Evolutionary conservation across 2,888 invertebrate species (phyloP).

Genomic region (Homarus gammarus): DNA sequence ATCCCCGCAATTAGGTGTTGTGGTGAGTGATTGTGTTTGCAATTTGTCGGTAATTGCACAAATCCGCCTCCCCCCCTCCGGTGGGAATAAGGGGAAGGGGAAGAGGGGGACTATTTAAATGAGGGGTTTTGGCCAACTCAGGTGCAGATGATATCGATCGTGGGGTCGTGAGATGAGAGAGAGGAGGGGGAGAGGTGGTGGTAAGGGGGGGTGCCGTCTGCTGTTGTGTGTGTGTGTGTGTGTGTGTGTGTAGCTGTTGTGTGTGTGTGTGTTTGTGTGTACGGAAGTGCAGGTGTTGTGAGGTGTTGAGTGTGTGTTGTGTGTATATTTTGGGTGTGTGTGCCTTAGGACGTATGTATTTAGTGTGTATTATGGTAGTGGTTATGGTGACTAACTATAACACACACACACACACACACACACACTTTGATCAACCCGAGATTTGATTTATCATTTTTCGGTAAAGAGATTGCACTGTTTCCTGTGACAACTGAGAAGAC

Average conservation of each 20-base stretch:
- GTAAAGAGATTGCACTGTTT: conserved; percentile 4
- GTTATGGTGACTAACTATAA: too few species aligned
- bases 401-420: conserved; percentile 17
- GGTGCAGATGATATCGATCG: conserved; percentile 40
- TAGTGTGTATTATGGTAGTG: too few species aligned
- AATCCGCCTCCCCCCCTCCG: conserved; percentile 61
- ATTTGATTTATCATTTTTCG: conserved; percentile 30
- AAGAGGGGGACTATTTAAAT: conserved; percentile 57
- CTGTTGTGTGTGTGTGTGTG: too few species aligned
- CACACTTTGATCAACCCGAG: conserved; percentile 20
- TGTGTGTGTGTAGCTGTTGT: neutral
- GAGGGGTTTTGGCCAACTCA: conserved; percentile 55
- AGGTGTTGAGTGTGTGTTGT: too few species aligned
- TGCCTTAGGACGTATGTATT: too few species aligned
- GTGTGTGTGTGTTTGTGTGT: conserved; percentile 30
- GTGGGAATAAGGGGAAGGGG: conserved; percentile 46
- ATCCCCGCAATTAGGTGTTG: conserved; percentile 66
- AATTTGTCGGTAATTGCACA: conserved; percentile 71
- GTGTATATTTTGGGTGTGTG: too few species aligned
- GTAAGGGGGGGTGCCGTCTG: neutral
- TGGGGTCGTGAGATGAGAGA: neutral
- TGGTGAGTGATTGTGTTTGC: conserved; percentile 69
- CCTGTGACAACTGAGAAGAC: conserved; percentile 12
- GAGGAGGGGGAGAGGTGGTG: neutral
- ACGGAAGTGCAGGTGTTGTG: neutral